Evolutionary conservation across 92 coral and sea anemone species (phyloP), one percentile per base, ranked within the genome.

Genomic region (Porites lobata): DNA sequence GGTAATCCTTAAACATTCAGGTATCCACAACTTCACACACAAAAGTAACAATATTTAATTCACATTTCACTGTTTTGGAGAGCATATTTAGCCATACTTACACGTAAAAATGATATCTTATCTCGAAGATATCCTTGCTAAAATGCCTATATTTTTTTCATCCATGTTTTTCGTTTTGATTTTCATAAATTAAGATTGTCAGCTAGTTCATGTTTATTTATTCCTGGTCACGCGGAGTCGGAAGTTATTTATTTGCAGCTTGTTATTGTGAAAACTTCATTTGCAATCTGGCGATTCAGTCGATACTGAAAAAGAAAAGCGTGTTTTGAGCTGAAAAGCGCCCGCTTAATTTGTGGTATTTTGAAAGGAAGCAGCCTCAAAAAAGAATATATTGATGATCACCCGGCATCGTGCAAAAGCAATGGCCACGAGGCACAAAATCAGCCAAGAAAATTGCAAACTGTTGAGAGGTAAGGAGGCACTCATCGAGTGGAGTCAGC

Each of bases 401-500:
- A 38, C 47, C 47, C 47, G 47, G 47, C 47, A 38, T 38, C 47
- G 77, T 43, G 50, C 52, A 70, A 43, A 6, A 11, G 43, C 57
- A 74, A 84, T 84, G 87, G 59, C 64, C 6, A 19, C 80, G 50
- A 73, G 75, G 63, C 74, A 65, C 15, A 84, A 75, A 62, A 59
- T 61, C 9, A 56, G 12, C 21, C 9, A 7, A 17, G 77, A 29
- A 43, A 62, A 52, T 64, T 32, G 69, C 50, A 82, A 63, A 38
- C 68, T 94, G 32, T 81, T 94, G 29, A 79, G 73, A 52, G 96
- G 96, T 14, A 85, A 83, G 29, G 93, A 92, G 47, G 96, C 96
- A 0, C 75, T 94, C 32, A 61, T 94, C 67, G 96, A 94, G 32
- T 94, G 96, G 96, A 88, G 95, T 72, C 87, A 86, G 21, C 92